A percentile compares a stretch with the other conserved stretches of the same genome.
Evolutionary conservation across 2,113 vertebrate species (phyloP).

Genomic region (Trematomus loennbergii): DNA sequence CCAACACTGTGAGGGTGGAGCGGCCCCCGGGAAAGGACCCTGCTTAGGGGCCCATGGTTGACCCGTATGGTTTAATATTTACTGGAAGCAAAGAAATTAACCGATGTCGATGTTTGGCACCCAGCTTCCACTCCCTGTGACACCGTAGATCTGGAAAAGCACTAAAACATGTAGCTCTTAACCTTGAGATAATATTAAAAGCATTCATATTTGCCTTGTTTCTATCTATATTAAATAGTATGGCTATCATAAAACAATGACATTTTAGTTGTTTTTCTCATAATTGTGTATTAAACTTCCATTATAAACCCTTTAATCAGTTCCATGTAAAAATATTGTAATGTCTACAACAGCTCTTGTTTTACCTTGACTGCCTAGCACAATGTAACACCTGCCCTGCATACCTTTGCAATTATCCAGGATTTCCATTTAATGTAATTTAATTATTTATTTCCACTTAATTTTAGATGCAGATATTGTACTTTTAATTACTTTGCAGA

Average conservation of each 20-base stretch:
- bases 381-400: neutral
- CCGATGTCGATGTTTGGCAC: too few species aligned
- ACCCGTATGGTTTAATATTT: slow-evolving; percentile 28
- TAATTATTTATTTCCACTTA: neutral
- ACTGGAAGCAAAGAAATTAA: neutral
- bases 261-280: neutral
- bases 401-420: neutral
- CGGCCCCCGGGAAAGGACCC: slow-evolving; percentile 58
- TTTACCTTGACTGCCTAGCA: neutral
- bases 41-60: slow-evolving; percentile 36
- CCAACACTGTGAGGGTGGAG: slow-evolving; percentile 76
- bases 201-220: neutral
- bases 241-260: neutral
- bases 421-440: neutral
- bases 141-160: neutral
- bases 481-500: neutral
- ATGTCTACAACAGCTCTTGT: neutral
- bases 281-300: neutral
- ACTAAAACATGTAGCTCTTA: neutral
- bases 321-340: neutral
- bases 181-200: neutral
- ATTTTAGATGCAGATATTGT: neutral
- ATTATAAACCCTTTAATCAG: neutral
- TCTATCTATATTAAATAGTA: neutral
- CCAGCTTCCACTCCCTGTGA: neutral